Percentiles rank a stretch among this genome's conserved stretches.
Evolutionary conservation across 2,797 vertebrate genomes (phyloP).

Genomic region (Martes flavigula): DNA sequence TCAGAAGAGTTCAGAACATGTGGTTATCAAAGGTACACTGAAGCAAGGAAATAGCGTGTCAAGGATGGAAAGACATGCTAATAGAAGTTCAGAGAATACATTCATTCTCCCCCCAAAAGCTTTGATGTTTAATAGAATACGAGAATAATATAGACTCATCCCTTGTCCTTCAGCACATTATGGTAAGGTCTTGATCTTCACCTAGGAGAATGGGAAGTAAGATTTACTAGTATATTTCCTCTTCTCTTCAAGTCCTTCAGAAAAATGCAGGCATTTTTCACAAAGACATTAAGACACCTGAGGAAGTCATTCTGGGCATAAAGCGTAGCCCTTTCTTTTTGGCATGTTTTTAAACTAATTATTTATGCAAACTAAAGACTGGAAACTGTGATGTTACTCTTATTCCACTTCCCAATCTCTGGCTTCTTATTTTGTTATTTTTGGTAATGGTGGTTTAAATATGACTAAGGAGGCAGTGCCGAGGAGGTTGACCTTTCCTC

Average conservation of each 20-base stretch:
- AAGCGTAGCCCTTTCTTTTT: not conserved
- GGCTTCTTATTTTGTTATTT: not conserved
- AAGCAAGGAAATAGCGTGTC: not conserved
- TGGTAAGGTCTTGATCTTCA: not conserved
- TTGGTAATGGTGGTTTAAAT: not conserved
- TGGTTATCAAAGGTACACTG: not conserved
- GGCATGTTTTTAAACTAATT: not conserved
- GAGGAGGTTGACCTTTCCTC: not conserved
- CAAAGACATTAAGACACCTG: not conserved
- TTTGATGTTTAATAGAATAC: not conserved
- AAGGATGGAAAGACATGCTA: not conserved
- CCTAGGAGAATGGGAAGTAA: not conserved
- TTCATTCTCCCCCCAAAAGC: fast-evolving
- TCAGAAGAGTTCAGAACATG: not conserved
- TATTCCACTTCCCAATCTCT: not conserved
- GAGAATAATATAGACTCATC: not conserved
- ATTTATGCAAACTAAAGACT: not conserved
- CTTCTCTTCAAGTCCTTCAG: not conserved
- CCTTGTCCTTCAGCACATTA: not conserved
- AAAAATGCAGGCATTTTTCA: not conserved
- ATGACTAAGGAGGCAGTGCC: not conserved
- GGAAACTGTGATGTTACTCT: not conserved
- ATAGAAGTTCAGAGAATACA: not conserved
- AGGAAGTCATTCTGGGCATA: not conserved
- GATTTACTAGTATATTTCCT: not conserved